Base-by-base conservation (phyloP, 2,113 vertebrate genomes). In the Plecturocebus donacophilus region DNA sequence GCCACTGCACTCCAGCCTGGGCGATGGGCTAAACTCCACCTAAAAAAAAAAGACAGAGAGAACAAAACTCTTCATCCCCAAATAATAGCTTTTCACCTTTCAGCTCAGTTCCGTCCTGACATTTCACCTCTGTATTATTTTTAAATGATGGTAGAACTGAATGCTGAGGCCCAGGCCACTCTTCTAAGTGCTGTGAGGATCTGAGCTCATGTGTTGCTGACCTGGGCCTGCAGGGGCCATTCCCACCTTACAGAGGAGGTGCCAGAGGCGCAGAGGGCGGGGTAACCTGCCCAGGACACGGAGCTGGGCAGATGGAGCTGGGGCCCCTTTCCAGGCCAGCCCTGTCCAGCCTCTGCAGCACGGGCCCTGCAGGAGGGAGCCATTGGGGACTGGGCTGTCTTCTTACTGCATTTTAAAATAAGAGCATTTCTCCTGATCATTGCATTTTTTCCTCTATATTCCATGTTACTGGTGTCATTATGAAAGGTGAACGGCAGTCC, bases 11-110 rank as follows among this genome's bases (percentile, higher is more conserved):
- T 64, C 61, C 27, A 30, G 27, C 61, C 61, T 64, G 61, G 27
- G 27, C 0, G 2, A 64, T 2, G 61, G 30, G 5, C 12, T 2
- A 64, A 30, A 64, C 12, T 64, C 5, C 2, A 12, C 30, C 11
- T 64, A 11, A 64, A 64, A 64, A 61, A 23, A 56, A 42, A 75
- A 40, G 71, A 27, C 9, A n/a, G 20, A 32, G 25, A 61, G 61
- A 35, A 68, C 13, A 25, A 47, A 47, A 45, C 25, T 45, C 27
- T 30, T 27, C 42, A 47, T 25, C 13, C 25, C 25, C 27, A 42
- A 76, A 76, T 47, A 76, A 45, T 7, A 47, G 42, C 40, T 30
- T 45, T 76, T 30, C 4, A 8, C 42, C 8, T 30, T 76, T 47
- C 42, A 76, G 14, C 25, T 76, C 42, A 45, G 25, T 17, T 68